Evolutionary conservation across 2,113 vertebrate genomes (phyloP).

Genomic region (Eurystomus gularis): DNA sequence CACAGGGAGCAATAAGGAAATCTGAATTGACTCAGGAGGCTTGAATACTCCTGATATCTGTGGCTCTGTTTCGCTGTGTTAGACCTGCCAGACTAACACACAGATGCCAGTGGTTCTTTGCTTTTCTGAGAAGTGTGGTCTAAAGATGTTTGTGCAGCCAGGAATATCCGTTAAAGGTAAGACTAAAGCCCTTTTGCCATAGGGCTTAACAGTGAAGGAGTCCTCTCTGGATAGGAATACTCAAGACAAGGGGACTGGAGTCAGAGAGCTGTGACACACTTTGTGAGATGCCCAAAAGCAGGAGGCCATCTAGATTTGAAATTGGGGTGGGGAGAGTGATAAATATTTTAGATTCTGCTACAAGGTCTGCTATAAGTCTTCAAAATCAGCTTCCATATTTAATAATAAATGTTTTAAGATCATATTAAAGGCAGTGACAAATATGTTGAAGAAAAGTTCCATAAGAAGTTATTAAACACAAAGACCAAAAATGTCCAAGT

Average conservation of each 20-base stretch:
- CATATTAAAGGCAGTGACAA: neutral
- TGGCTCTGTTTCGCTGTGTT: neutral
- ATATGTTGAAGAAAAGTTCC: neutral
- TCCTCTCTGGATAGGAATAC: neutral
- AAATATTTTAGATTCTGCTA: neutral
- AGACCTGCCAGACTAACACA: neutral
- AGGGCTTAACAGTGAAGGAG: neutral
- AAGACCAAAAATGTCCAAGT: neutral
- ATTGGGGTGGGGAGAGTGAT: neutral
- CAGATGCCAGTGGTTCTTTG: neutral
- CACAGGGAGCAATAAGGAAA: neutral
- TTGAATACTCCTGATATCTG: neutral
- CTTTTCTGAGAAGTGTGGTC: neutral
- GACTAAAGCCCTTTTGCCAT: neutral
- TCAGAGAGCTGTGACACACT: neutral
- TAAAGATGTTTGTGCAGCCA: neutral
- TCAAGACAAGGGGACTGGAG: neutral
- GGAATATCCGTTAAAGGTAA: neutral
- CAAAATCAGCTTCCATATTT: neutral
- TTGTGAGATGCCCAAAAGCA: neutral
- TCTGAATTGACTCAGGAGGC: neutral
- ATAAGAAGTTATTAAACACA: neutral
- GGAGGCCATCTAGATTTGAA: neutral
- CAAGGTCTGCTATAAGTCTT: neutral
- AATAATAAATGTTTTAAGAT: neutral